Percentiles rank a stretch among this genome's conserved stretches.
phyloP scores from a whole-genome alignment of 1,140 invertebrate genomes.

The Apis mellifera region Amel_HAv3.1 CM009944.2:7396001-7396500 shows the following conservation, averaged over 20 bases:
- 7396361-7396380: not conserved
- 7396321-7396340: not conserved
- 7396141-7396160: not conserved
- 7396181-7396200: not conserved
- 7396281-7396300: no score
- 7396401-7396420: no score
- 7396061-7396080: constrained; percentile 4
- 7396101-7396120: not conserved
- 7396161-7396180: not conserved
- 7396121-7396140: not conserved
- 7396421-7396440: no score
- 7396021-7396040: constrained; percentile 31
- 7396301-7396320: no score
- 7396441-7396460: no score
- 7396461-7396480: no score
- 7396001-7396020: constrained; percentile 33
- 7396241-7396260: no score
- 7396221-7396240: no score
- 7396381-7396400: no score
- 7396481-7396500: no score
- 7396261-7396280: not conserved
- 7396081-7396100: not conserved
- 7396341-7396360: not conserved
- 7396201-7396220: no score
- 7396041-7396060: constrained; percentile 15